Conservation (phyloP, 2,113 vertebrate species). For the Cacatua alba region DNA sequence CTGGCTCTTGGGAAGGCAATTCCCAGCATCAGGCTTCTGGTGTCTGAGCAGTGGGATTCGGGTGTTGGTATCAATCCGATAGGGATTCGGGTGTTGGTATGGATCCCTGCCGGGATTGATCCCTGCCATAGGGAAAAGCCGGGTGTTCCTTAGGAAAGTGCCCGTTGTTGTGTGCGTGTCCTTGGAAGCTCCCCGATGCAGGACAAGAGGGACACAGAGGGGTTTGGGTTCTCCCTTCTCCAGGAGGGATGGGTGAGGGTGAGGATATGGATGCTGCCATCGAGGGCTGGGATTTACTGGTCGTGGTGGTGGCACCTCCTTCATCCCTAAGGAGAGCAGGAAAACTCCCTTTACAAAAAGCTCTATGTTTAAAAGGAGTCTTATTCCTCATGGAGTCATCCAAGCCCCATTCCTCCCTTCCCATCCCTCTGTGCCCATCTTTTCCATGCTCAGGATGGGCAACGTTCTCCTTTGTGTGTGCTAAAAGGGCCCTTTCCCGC, state of each 20-base stretch:
- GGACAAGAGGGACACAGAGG: neutral
- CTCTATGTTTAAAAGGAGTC: neutral
- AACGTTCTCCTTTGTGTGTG: neutral
- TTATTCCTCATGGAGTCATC: neutral
- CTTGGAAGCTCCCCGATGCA: neutral
- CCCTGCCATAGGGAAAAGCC: accelerated
- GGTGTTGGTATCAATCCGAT: accelerated
- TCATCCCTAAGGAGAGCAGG: neutral
- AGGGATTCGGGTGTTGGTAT: accelerated
- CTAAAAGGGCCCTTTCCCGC: neutral
- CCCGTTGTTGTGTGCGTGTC: accelerated
- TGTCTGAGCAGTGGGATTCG: accelerated
- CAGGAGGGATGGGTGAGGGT: neutral
- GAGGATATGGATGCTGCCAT: neutral
- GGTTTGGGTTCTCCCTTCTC: neutral
- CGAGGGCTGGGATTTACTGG: neutral
- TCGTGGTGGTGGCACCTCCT: neutral
- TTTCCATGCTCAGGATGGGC: neutral
- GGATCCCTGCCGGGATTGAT: accelerated
- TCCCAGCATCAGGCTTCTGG: accelerated
- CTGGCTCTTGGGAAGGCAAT: accelerated
- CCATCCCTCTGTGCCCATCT: neutral
- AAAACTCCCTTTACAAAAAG: neutral
- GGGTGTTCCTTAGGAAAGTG: neutral
- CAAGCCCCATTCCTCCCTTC: neutral